Conservation (phyloP, 2,888 invertebrate species). For the Pterostichus madidus region DNA sequence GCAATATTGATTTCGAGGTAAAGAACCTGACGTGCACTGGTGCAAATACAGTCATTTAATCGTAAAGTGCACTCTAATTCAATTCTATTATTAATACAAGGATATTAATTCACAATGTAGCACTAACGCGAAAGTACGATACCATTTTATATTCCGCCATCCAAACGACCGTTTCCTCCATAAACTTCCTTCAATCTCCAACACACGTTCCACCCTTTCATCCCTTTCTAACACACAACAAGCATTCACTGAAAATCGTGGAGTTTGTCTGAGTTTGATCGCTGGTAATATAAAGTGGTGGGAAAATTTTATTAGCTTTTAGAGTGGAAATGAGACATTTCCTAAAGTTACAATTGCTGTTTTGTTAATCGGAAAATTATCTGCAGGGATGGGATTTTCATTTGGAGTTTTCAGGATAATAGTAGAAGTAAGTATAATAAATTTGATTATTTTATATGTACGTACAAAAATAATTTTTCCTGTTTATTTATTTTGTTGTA, state of each 20-base stretch:
- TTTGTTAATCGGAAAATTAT: conserved; percentile 52
- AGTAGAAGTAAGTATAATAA: neutral
- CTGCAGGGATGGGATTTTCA: conserved; percentile 21
- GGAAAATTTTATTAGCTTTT: conserved; percentile 45
- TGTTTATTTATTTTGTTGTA: too few relatives aligned
- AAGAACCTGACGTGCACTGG: neutral
- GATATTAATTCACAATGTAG: conserved; percentile 35
- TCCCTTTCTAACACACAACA: conserved; percentile 5
- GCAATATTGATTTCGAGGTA: conserved; percentile 12
- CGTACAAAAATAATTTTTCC: too few relatives aligned
- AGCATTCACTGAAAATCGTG: too few relatives aligned
- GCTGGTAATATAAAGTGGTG: neutral
- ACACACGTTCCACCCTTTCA: neutral
- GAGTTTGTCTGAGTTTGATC: conserved; percentile 3
- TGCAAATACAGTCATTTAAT: neutral
- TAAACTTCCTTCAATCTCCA: neutral
- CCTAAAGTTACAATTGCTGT: conserved; percentile 41
- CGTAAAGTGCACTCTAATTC: conserved; percentile 46
- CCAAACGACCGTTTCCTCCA: neutral
- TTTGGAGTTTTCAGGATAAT: conserved; percentile 5
- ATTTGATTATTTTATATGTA: too few relatives aligned
- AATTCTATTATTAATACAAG: conserved; percentile 52
- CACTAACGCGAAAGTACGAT: conserved; percentile 34
- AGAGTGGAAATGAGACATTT: conserved; percentile 13
- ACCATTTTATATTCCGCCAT: conserved; percentile 23